phyloP scores from a whole-genome alignment of 2,888 invertebrate species.

The Hemistola chrysoprasaria region DNA sequence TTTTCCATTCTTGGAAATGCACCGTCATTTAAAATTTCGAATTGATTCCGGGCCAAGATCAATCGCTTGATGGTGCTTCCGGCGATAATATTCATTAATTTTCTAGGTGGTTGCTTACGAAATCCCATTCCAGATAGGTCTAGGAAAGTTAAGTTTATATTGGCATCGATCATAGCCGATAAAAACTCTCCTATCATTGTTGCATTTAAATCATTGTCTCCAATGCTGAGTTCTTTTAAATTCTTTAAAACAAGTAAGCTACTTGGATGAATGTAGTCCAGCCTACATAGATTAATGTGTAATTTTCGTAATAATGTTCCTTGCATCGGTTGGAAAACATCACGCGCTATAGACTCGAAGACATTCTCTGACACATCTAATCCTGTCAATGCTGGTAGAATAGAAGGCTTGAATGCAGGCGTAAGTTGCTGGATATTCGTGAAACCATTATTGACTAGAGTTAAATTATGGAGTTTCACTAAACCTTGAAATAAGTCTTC shows the following conservation, averaged over 20 bases:
- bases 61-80: slow-evolving; percentile 72
- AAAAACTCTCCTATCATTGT: slow-evolving; percentile 66
- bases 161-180: slow-evolving; percentile 44
- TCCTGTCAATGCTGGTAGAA: slow-evolving; percentile 67
- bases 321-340: slow-evolving; percentile 71
- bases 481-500: slow-evolving; percentile 76
- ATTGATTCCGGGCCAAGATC: slow-evolving; percentile 78
- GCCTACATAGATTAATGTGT: slow-evolving; percentile 75
- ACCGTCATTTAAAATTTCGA: slow-evolving; percentile 74
- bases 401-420: slow-evolving; percentile 57
- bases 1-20: slow-evolving; percentile 80
- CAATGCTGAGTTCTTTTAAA: slow-evolving; percentile 69
- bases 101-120: slow-evolving; percentile 69
- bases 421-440: slow-evolving; percentile 63
- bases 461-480: slow-evolving; percentile 68
- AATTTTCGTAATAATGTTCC: slow-evolving; percentile 67
- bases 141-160: slow-evolving; percentile 67
- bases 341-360: slow-evolving; percentile 62
- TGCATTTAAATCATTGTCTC: slow-evolving; percentile 78
- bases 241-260: slow-evolving; percentile 70
- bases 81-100: slow-evolving; percentile 73
- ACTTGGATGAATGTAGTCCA: slow-evolving; percentile 76
- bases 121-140: slow-evolving; percentile 80
- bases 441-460: slow-evolving; percentile 81
- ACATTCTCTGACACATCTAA: slow-evolving; percentile 80